phyloP scores from a whole-genome alignment of 2,113 vertebrate species.

The Petromus typicus region DNA sequence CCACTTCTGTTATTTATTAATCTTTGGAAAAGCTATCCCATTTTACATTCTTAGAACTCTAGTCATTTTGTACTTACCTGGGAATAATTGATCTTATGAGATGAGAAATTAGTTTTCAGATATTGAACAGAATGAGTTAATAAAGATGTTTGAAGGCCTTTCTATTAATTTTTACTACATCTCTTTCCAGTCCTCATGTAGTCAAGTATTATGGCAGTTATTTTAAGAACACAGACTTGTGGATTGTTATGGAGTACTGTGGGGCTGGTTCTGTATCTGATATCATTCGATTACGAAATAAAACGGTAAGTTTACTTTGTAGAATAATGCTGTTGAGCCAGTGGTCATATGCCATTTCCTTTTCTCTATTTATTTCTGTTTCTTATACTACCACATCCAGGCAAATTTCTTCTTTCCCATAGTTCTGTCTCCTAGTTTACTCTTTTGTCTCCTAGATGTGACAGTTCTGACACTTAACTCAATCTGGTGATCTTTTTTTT shows the following conservation, averaged over 20 bases:
- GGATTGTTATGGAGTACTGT: slow-evolving; percentile 99
- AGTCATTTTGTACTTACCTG: slow-evolving; percentile 21
- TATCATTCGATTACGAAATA: slow-evolving; percentile 96
- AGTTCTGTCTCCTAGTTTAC: background rate
- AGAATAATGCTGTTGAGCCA: background rate
- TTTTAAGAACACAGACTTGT: slow-evolving; percentile 97
- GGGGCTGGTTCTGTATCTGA: slow-evolving; percentile 96
- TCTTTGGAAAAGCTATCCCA: background rate
- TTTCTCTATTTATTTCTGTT: background rate
- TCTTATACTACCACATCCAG: background rate
- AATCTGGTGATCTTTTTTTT: background rate
- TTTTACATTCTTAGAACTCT: slow-evolving; percentile 12
- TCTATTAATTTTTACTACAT: slow-evolving; percentile 40
- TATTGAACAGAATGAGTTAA: background rate
- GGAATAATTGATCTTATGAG: background rate
- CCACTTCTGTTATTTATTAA: background rate
- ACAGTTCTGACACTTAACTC: background rate
- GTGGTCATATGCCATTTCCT: background rate
- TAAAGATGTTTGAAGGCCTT: background rate
- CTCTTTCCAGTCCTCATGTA: slow-evolving; percentile 87
- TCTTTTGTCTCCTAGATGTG: background rate
- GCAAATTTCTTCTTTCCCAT: background rate
- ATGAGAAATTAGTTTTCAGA: slow-evolving; percentile 19
- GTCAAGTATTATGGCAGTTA: slow-evolving; percentile 98
- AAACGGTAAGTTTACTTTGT: slow-evolving; percentile 90